Conservation (phyloP, 2,888 invertebrate genomes). For the Sphecodes monilicornis region DNA sequence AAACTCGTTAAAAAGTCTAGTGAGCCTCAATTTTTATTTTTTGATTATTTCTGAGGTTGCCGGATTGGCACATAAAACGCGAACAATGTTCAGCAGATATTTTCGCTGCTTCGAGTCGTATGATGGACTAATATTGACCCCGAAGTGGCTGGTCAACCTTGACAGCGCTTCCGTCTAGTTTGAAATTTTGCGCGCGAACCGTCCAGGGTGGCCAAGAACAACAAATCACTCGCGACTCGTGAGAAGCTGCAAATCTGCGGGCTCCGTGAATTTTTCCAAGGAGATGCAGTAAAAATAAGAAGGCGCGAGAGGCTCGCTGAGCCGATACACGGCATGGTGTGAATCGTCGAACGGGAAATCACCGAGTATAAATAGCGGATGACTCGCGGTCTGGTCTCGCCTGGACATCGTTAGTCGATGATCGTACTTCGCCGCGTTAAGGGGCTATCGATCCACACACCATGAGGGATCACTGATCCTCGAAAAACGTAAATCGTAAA, state of each 20-base stretch:
- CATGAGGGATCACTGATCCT: conserved; percentile 38
- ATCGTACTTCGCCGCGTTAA: conserved; percentile 57
- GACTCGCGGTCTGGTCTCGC: conserved; percentile 75
- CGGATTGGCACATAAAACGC: neutral
- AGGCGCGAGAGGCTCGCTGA: conserved; percentile 27
- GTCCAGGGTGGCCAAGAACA: neutral
- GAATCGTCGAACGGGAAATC: conserved; percentile 77
- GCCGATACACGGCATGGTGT: conserved; percentile 49
- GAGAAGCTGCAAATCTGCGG: conserved; percentile 3
- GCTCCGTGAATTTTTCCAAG: conserved; percentile 44
- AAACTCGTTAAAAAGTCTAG: no score
- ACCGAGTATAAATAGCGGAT: conserved; percentile 80
- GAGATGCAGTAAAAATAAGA: conserved; percentile 43
- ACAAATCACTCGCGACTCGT: neutral
- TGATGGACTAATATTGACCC: neutral
- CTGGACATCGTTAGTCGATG: conserved; percentile 67
- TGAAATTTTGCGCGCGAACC: neutral
- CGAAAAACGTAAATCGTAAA: conserved; percentile 32
- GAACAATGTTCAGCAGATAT: neutral
- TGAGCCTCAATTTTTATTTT: no score
- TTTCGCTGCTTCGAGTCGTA: no score
- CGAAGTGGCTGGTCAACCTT: neutral
- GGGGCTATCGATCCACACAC: conserved; percentile 49
- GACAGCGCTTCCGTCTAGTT: neutral
- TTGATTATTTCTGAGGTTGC: neutral